phyloP scores from a whole-genome alignment of 35 echinoderm and acorn worm species.

The Heliocidaris tuberculata region DNA sequence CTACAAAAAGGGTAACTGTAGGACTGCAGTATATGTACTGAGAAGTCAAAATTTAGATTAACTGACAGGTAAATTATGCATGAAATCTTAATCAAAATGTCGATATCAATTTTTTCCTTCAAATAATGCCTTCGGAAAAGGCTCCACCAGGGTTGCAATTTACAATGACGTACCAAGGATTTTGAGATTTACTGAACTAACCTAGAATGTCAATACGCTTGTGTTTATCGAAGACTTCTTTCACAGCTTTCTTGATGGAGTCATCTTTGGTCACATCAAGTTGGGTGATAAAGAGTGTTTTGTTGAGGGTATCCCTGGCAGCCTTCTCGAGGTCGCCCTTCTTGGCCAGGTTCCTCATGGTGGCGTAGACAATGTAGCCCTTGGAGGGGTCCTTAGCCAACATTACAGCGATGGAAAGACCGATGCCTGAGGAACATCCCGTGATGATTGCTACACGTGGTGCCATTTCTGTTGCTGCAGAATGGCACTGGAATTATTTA shows the following conservation, averaged over 20 bases:
- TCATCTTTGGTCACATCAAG: conserved; percentile 56
- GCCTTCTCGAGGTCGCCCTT: conserved; percentile 49
- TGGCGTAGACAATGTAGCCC: conserved; percentile 40
- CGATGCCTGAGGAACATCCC: conserved; percentile 26
- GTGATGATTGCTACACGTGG: conserved; percentile 35
- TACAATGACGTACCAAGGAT: no score
- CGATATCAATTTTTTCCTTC: no score
- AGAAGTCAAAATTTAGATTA: no score
- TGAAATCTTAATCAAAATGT: no score
- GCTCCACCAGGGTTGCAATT: no score
- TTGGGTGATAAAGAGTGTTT: conserved; percentile 41
- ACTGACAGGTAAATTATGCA: no score
- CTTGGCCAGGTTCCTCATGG: conserved; percentile 54
- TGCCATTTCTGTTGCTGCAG: no score
- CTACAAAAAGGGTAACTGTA: no score
- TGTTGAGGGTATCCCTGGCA: conserved; percentile 42
- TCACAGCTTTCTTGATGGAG: not conserved
- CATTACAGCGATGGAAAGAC: not conserved
- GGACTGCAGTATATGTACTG: no score
- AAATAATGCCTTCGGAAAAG: no score
- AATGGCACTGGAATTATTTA: no score
- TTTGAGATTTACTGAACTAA: not conserved
- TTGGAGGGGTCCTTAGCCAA: not conserved
- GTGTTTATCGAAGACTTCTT: conserved; percentile 33
- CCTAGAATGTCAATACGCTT: conserved; percentile 48